A percentile compares a stretch with the other conserved stretches of the same genome.
These are phyloP conservation scores for Dendroctonus ponderosae DNA, from an alignment of 1,140 invertebrate genomes.

Conservation along the genomic window DNA sequence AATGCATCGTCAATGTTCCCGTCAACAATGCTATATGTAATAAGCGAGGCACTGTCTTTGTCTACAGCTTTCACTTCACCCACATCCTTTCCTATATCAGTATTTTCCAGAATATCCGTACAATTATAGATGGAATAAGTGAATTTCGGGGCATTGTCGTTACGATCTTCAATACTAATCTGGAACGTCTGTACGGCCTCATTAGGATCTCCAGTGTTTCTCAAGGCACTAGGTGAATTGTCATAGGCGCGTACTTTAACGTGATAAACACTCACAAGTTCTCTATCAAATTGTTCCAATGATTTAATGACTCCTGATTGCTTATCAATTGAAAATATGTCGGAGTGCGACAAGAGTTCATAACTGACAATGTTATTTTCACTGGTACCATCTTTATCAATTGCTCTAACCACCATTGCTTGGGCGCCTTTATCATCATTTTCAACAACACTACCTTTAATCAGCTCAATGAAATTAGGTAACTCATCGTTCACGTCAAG, in stretches of 20 bases:
- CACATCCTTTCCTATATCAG: constrained; percentile 75
- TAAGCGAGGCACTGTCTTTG: constrained; percentile 77
- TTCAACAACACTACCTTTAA: constrained; percentile 76
- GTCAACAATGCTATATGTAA: constrained; percentile 73
- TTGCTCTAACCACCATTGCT: constrained; percentile 72
- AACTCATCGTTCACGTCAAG: constrained; percentile 87
- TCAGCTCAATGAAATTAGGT: constrained; percentile 76
- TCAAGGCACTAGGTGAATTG: constrained; percentile 79
- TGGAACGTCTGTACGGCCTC: constrained; percentile 72
- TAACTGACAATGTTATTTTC: constrained; percentile 80
- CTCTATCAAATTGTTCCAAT: constrained; percentile 73
- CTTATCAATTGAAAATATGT: constrained; percentile 75
- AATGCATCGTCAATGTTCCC: constrained; percentile 79
- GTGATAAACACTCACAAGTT: constrained; percentile 74
- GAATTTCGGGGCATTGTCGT: constrained; percentile 84
- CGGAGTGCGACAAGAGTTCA: constrained; percentile 65
- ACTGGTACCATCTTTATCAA: constrained; percentile 81
- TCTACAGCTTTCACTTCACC: constrained; percentile 80
- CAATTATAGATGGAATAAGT: constrained; percentile 71
- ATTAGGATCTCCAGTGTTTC: constrained; percentile 67
- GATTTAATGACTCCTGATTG: constrained; percentile 85
- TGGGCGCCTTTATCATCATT: constrained; percentile 73
- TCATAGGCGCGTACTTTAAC: constrained; percentile 83
- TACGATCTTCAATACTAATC: constrained; percentile 87
- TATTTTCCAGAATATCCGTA: constrained; percentile 75